A percentile compares a stretch with the other conserved stretches of the same genome.
These are phyloP conservation scores for Pantherophis alleghaniensis DNA, from an alignment of 2,797 vertebrate genomes.

Conservation along the genomic window DNA sequence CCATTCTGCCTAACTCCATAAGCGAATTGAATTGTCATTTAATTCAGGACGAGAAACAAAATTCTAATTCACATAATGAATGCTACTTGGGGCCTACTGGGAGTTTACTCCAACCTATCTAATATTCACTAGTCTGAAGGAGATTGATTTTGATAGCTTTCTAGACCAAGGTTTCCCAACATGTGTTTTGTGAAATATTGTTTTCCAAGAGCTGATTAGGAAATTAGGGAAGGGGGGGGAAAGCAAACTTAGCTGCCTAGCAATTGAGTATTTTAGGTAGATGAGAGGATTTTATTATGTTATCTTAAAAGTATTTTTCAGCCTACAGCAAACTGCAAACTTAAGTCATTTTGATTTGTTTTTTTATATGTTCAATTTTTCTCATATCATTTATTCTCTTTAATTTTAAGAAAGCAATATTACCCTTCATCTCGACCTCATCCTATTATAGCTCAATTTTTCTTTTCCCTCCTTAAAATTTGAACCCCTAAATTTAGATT, in stretches of 20 bases:
- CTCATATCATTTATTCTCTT: no score
- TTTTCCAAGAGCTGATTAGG: not conserved
- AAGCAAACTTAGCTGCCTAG: not conserved
- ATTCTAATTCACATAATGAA: not conserved
- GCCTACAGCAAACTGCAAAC: not conserved
- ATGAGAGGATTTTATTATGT: not conserved
- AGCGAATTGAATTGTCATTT: not conserved
- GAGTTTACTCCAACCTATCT: not conserved
- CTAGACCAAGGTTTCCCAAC: not conserved
- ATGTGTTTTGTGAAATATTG: not conserved
- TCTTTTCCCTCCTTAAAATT: no score
- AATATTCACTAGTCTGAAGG: not conserved
- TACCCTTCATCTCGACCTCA: no score
- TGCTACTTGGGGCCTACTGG: not conserved
- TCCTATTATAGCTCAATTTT: no score
- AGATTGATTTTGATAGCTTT: not conserved
- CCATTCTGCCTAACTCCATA: not conserved
- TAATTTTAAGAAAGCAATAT: no score
- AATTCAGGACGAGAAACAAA: not conserved
- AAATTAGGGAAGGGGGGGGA: not conserved
- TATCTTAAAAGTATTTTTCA: not conserved
- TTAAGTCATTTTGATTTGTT: not conserved
- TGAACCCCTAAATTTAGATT: no score
- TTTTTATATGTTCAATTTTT: no score
- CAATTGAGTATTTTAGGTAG: not conserved